Conservation (phyloP, 2,113 vertebrate species). For the Acanthisitta chloris region DNA sequence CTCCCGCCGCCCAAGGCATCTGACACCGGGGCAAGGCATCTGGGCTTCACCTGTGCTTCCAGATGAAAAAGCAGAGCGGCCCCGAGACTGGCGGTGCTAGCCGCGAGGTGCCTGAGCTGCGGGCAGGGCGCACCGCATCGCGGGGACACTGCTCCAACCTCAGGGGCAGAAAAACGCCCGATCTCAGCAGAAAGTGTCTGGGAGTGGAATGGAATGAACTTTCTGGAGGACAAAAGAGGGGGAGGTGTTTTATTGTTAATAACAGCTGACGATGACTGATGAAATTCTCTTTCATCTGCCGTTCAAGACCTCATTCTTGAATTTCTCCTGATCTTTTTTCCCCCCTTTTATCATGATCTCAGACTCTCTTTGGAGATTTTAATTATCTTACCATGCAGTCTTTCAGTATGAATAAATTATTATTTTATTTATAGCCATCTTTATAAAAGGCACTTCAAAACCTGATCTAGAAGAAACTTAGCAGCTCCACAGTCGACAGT, state of each 20-base stretch:
- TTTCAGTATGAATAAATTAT: slow-evolving; percentile 11
- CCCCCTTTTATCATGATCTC: not conserved
- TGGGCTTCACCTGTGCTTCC: accelerated
- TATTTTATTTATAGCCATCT: not conserved
- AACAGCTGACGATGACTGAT: not conserved
- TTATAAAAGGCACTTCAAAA: not conserved
- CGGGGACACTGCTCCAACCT: too few relatives aligned
- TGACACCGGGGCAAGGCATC: accelerated
- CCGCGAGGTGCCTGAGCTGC: too few relatives aligned
- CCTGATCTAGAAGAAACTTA: not conserved
- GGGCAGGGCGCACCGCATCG: not conserved
- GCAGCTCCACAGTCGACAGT: not conserved
- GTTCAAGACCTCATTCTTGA: not conserved
- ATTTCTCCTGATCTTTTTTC: not conserved
- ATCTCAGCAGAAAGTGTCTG: not conserved
- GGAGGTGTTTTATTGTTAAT: not conserved
- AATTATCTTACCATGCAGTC: slow-evolving; percentile 6
- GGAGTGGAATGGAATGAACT: not conserved
- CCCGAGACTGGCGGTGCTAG: not conserved
- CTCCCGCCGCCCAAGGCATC: not conserved
- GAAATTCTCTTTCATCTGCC: not conserved
- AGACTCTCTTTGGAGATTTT: not conserved
- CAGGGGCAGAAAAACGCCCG: not conserved
- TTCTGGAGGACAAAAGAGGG: not conserved
- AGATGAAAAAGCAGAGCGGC: accelerated